Evolutionary conservation across 35 echinoderm and acorn worm species (phyloP), one percentile per base, ranked within the genome.

Genomic region (Patiria miniata): DNA sequence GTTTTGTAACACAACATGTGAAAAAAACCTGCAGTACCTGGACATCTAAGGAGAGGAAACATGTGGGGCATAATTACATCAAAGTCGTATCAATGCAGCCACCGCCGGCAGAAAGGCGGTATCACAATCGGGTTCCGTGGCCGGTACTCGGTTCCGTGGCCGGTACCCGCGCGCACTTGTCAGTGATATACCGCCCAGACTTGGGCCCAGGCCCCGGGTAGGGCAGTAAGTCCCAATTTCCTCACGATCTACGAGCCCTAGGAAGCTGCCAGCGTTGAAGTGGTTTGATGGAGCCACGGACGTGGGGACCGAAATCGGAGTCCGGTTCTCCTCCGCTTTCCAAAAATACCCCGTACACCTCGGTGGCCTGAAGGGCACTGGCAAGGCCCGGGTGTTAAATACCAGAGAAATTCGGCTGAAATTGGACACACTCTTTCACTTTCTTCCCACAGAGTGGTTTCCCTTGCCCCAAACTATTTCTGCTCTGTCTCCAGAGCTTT

Each of bases 351-450:
- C 34, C 65, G 65, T 9, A 73, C 65, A 18, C 19, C 57, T 60
- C 28, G 57, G 57, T n/a, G n/a, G 19, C 57, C 57, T 60, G 57
- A 18, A 60, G 57, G 57, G 57, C n/a, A 26, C 65, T 32, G 65
- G 2, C 10, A 30, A 32, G 26, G 65, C 65, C 34, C 14, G 65
- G 14, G 26, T 73, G 65, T 73, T 22, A 73, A 32, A 73, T 47
- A 73, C 65, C 34, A 73, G 65, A 73, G 65, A 73, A 34, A 28
- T 73, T 30, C 65, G 14, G 14, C 23, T 73, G 65, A 32, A 73
- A 73, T 73, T 30, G 65, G 65, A 73, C 65, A 73, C 65, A 73
- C 65, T 73, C 65, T 73, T 73, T 73, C 65, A 73, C 65, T 73
- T 73, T 73, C 65, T 73, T 30, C 65, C 34, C 21, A 73, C 65